Conservation (phyloP, 2,888 invertebrate genomes). For the Perizoma affinitatum region DNA sequence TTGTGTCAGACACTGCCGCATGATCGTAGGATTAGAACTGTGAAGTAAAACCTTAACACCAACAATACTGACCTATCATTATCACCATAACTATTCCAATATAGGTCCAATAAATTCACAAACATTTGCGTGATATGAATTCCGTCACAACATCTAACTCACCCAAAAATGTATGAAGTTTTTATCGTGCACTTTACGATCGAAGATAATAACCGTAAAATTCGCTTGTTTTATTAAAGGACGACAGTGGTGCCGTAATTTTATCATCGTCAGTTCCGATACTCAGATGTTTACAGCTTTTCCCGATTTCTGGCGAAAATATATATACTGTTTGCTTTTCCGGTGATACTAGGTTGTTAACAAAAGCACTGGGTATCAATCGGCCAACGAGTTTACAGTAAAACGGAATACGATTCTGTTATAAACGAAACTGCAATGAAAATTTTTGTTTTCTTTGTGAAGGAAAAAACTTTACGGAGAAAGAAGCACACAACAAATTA, state of each 20-base stretch:
- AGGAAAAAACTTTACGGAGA: neutral
- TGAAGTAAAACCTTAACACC: neutral
- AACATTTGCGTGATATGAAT: conserved; percentile 20
- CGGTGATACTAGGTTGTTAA: conserved; percentile 5
- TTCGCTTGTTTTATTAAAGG: conserved; percentile 41
- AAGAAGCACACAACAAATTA: too few species aligned
- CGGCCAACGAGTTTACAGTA: conserved; percentile 13
- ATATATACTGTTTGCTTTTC: conserved; percentile 17
- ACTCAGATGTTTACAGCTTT: conserved; percentile 20
- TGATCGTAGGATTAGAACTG: too few species aligned
- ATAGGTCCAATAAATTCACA: conserved; percentile 14
- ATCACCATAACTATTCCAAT: conserved; percentile 11
- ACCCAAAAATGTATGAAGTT: conserved; percentile 43
- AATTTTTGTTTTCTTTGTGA: neutral
- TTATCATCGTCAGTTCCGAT: conserved; percentile 29
- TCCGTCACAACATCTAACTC: conserved; percentile 15
- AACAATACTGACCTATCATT: conserved; percentile 3
- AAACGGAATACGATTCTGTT: conserved; percentile 12
- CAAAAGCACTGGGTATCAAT: conserved; percentile 14
- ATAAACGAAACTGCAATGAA: conserved; percentile 1
- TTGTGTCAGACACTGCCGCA: too few species aligned
- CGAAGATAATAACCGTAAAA: conserved; percentile 46
- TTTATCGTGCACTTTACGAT: conserved; percentile 50
- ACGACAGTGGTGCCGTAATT: conserved; percentile 32
- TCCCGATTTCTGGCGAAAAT: conserved; percentile 26